Evolutionary conservation across 2,888 invertebrate species (phyloP), one percentile per base, ranked within the genome.

Genomic region (Lathronympha strigana): DNA sequence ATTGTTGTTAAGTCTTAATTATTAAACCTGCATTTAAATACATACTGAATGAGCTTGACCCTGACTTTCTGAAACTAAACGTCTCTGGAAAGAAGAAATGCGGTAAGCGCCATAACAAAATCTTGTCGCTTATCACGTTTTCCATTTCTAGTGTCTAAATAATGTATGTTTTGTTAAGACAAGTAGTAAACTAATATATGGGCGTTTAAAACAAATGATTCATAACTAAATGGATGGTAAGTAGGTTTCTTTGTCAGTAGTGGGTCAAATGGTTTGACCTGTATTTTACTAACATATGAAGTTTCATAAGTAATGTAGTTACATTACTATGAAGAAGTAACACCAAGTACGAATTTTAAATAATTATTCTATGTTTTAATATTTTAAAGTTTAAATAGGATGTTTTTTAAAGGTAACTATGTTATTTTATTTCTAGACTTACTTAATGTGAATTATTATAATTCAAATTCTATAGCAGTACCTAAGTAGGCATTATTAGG

Each of bases 41-140:
- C 47, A 1, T 47, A 47, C 51, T 55, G 49, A 55, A 50, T 49
- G 49, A 5, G 5, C 15, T 3, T 47, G 53, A 36, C 53, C 61
- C 28, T 31, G 47, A 54, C 66, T 66, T 60, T 66, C 47, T 21
- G 43, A 61, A 51, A 50, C 57, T 40, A 23, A n/a, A n/a, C n/a
- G n/a, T n/a, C n/a, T n/a, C n/a, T n/a, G n/a, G n/a, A n/a, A n/a
- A n/a, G n/a, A n/a, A n/a, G n/a, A n/a, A n/a, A n/a, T n/a, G n/a
- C n/a, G n/a, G n/a, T n/a, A n/a, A n/a, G n/a, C n/a, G n/a, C n/a
- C n/a, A n/a, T n/a, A n/a, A n/a, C n/a, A n/a, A n/a, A n/a, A n/a
- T n/a, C n/a, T n/a, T n/a, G n/a, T n/a, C n/a, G n/a, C n/a, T n/a
- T n/a, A n/a, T n/a, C n/a, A n/a, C n/a, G n/a, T n/a, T n/a, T n/a